Conservation (phyloP, 2,113 vertebrate species). For the Nestor notabilis region DNA sequence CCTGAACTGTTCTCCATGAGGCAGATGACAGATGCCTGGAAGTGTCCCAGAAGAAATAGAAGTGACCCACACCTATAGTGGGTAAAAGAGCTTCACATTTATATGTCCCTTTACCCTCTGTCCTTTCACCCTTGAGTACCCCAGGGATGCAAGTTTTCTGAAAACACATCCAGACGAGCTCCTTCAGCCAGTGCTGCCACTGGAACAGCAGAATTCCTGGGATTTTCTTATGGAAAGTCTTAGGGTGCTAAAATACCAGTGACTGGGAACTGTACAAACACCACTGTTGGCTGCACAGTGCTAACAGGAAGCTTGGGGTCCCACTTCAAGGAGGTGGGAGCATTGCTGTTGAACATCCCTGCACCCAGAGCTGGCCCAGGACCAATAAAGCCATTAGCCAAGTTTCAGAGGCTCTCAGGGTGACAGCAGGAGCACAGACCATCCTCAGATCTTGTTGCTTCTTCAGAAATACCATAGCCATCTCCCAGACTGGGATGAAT, state of each 20-base stretch:
- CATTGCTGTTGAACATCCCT: accelerated
- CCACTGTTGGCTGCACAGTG: accelerated
- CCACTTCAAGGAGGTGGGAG: too few relatives aligned
- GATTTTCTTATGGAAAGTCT: background rate
- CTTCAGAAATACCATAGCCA: background rate
- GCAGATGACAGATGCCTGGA: background rate
- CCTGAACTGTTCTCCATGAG: accelerated
- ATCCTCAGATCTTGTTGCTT: background rate
- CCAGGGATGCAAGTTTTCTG: background rate
- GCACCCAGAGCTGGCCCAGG: background rate
- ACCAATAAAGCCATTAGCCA: background rate
- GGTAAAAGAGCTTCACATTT: background rate
- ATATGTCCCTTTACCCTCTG: background rate
- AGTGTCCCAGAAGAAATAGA: background rate
- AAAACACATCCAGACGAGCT: accelerated
- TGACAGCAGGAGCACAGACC: background rate
- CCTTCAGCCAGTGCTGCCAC: background rate
- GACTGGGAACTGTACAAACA: background rate
- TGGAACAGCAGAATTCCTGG: background rate
- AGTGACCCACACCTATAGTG: accelerated
- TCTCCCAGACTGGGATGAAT: background rate
- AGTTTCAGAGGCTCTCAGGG: background rate
- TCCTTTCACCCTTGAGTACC: too few relatives aligned
- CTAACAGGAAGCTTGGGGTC: background rate
- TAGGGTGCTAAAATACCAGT: background rate